A percentile compares a stretch with the other conserved stretches of the same genome.
Evolutionary conservation across 1,140 invertebrate genomes (phyloP).

Genomic region (Drosophila parabipectinata): DNA sequence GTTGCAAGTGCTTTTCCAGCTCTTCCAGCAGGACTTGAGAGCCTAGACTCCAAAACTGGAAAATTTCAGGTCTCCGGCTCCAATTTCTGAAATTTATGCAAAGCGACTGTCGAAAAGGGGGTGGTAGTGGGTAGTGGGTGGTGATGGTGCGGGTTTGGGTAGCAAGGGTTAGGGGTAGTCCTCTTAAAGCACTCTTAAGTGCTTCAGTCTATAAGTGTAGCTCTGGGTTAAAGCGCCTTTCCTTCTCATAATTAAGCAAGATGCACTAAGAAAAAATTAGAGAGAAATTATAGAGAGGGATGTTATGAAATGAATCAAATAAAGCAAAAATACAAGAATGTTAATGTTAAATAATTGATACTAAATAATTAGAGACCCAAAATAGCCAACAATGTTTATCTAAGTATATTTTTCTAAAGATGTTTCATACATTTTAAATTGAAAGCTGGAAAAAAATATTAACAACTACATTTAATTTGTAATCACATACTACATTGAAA

Average conservation of each 20-base stretch:
- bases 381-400: too few species aligned
- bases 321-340: too few species aligned
- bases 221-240: conserved; percentile 37
- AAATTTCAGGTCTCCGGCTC: background rate
- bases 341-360: too few species aligned
- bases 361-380: too few species aligned
- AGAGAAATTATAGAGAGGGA: too few species aligned
- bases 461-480: too few species aligned
- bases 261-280: conserved; percentile 14
- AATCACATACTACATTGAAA: too few species aligned
- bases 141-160: too few species aligned
- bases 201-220: conserved; percentile 21
- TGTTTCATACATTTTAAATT: too few species aligned
- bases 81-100: conserved; percentile 56
- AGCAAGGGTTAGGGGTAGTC: background rate
- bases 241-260: conserved; percentile 52
- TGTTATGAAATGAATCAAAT: too few species aligned
- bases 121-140: background rate
- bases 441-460: too few species aligned
- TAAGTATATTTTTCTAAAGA: too few species aligned
- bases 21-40: background rate
- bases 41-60: conserved; percentile 1
- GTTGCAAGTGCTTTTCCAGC: conserved; percentile 53
- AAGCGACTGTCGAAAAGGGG: conserved; percentile 43
- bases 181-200: conserved; percentile 50